These are phyloP conservation scores for Pteria penguin DNA, from an alignment of 2,888 invertebrate genomes.

Conservation along the genomic window DNA sequence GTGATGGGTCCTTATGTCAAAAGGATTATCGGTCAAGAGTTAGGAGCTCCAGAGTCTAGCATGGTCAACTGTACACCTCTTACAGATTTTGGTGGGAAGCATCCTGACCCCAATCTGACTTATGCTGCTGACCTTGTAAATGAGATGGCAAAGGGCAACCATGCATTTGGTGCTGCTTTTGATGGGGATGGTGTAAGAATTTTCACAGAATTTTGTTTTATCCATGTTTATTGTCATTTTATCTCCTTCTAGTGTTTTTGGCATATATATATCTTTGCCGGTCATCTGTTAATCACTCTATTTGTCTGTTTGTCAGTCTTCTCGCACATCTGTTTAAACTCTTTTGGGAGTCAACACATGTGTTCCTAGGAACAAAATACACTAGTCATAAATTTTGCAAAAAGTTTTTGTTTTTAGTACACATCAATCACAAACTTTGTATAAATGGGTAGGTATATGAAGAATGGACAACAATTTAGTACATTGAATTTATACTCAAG, in stretches of 20 bases:
- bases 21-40: conserved; percentile 91
- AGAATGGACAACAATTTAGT: too few species aligned
- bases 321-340: too few species aligned
- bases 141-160: conserved; percentile 84
- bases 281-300: background rate
- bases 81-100: conserved; percentile 96
- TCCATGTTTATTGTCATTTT: background rate
- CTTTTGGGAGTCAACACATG: too few species aligned
- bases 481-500: too few species aligned
- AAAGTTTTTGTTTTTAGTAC: too few species aligned
- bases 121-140: conserved; percentile 90
- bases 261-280: background rate
- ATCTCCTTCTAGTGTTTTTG: background rate
- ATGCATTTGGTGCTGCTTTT: conserved; percentile 96
- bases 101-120: conserved; percentile 97
- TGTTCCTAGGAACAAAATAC: too few species aligned
- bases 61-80: conserved; percentile 90
- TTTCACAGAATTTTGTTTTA: too few species aligned
- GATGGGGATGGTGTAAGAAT: conserved; percentile 96
- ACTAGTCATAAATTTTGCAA: too few species aligned
- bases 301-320: background rate
- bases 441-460: too few species aligned
- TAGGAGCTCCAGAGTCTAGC: conserved; percentile 87
- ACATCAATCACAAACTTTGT: too few species aligned
- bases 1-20: conserved; percentile 98